A percentile compares a stretch with the other conserved stretches of the same genome.
Evolutionary conservation across 1,140 invertebrate genomes (phyloP).

Genomic region (Trachymyrmex septentrionalis): DNA sequence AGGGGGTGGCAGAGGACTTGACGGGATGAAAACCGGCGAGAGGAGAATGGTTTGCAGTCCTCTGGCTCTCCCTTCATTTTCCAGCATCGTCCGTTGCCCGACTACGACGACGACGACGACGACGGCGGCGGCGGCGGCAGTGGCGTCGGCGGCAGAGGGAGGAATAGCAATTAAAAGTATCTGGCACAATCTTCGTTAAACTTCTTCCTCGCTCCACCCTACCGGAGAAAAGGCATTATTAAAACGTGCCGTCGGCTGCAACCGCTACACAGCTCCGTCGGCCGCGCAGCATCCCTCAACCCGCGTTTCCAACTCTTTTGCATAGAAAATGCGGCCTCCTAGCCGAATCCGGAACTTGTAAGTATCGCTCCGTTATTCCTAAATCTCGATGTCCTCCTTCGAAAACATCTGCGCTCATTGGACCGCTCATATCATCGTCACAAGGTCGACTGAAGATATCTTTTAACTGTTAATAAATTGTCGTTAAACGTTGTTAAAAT

Average conservation of each 20-base stretch:
- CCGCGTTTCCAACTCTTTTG: constrained; percentile 84
- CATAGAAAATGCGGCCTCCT: constrained; percentile 81
- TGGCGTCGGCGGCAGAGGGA: constrained; percentile 69
- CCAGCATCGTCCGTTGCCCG: constrained; percentile 70
- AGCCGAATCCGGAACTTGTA: constrained; percentile 76
- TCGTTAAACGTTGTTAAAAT: constrained; percentile 2
- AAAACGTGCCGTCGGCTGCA: constrained; percentile 84
- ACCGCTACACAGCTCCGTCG: constrained; percentile 76
- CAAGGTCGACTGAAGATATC: not conserved
- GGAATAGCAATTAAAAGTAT: constrained; percentile 87
- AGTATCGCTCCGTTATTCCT: constrained; percentile 68
- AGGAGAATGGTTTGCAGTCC: constrained; percentile 63
- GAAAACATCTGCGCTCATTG: constrained; percentile 32
- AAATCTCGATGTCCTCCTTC: constrained; percentile 62
- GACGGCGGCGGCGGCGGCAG: constrained; percentile 37
- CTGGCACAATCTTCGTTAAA: constrained; percentile 86
- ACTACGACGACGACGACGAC: constrained; percentile 34
- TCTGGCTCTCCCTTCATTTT: constrained; percentile 74
- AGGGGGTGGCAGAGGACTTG: constrained; percentile 2
- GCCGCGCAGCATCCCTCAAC: constrained; percentile 54
- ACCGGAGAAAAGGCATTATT: constrained; percentile 83
- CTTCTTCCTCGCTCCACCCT: constrained; percentile 81
- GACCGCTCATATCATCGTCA: constrained; percentile 28
- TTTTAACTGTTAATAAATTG: not conserved
- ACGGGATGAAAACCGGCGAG: constrained; percentile 21